Evolutionary conservation across 2,113 vertebrate genomes (phyloP).

Genomic region (Python bivittatus): DNA sequence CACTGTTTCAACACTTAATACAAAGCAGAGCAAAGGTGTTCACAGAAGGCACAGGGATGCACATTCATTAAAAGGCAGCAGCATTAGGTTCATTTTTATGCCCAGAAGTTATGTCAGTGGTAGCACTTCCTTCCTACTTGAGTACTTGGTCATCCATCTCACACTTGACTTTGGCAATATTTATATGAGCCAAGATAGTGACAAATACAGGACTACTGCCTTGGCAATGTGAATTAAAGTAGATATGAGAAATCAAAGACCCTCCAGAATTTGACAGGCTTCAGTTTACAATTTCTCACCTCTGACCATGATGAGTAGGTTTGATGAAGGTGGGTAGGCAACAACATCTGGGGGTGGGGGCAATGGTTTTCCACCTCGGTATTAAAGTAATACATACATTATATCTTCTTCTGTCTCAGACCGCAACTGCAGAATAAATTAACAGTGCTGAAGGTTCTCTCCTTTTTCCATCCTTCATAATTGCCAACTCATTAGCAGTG

Average conservation of each 20-base stretch:
- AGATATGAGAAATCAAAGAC: background rate
- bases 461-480: background rate
- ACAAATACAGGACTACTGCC: background rate
- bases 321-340: background rate
- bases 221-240: background rate
- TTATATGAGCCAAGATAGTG: background rate
- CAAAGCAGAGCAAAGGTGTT: background rate
- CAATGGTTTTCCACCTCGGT: background rate
- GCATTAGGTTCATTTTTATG: slow-evolving; percentile 1
- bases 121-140: background rate
- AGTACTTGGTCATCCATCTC: background rate
- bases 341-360: background rate
- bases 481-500: background rate
- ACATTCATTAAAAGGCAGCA: background rate
- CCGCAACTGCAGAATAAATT: background rate
- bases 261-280: background rate
- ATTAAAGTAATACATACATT: background rate
- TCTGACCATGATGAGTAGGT: background rate
- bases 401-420: background rate
- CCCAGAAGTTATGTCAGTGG: background rate
- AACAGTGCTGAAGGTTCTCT: background rate
- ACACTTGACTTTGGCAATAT: background rate
- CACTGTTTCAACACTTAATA: background rate
- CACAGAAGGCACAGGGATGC: background rate
- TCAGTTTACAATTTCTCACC: background rate